A percentile compares a stretch with the other conserved stretches of the same genome.
Conservation (phyloP, 1,140 invertebrate species). For the Bombus consobrinus region DNA sequence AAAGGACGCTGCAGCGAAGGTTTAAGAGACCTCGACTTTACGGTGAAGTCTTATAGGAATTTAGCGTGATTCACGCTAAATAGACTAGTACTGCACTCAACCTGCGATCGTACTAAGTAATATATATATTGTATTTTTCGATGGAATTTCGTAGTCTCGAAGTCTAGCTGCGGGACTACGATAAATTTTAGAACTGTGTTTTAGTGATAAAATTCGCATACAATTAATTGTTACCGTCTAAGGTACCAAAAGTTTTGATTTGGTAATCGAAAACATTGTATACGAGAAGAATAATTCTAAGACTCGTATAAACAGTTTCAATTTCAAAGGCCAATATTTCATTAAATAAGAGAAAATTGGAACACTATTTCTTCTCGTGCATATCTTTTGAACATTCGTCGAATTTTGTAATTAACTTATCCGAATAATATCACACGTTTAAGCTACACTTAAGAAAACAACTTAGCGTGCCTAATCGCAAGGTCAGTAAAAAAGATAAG, state of each 20-base stretch:
- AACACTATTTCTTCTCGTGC: constrained; percentile 39
- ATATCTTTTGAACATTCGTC: constrained; percentile 26
- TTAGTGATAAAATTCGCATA: constrained; percentile 33
- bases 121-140: constrained; percentile 56
- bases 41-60: neutral
- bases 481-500: constrained; percentile 6
- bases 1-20: neutral
- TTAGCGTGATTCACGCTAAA: constrained; percentile 13
- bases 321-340: neutral
- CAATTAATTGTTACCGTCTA: constrained; percentile 30
- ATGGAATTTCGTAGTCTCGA: constrained; percentile 17
- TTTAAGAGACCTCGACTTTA: neutral
- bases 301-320: neutral
- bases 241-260: constrained; percentile 25
- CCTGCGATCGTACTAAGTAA: constrained; percentile 39
- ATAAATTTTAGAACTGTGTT: constrained; percentile 31
- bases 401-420: constrained; percentile 55
- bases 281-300: constrained; percentile 38
- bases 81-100: constrained; percentile 35
- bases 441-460: constrained; percentile 43
- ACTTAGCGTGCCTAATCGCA: constrained; percentile 55
- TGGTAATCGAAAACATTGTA: constrained; percentile 36
- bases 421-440: constrained; percentile 34
- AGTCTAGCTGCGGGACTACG: neutral
- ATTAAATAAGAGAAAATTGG: constrained; percentile 3